phyloP scores from a whole-genome alignment of 2,888 invertebrate species.

The Noctua comes region DNA sequence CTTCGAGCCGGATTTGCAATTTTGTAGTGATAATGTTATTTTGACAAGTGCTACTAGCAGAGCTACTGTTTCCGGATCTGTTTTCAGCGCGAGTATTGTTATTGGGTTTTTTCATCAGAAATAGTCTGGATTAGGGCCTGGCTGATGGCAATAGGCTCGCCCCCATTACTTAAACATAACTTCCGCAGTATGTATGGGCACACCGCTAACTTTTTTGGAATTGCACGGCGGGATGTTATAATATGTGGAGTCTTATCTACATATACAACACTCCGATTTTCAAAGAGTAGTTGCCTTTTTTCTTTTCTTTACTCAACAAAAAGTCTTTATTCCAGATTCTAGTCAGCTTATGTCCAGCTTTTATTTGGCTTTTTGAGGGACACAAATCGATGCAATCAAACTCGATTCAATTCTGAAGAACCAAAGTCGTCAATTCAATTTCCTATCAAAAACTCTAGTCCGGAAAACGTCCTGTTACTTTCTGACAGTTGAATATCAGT shows the following conservation, averaged over 20 bases:
- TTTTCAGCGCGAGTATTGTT: not conserved
- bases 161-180: not conserved
- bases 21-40: not conserved
- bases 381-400: slow-evolving; percentile 15
- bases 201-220: not conserved
- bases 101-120: not conserved
- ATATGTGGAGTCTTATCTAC: not conserved
- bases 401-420: slow-evolving; percentile 3
- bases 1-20: slow-evolving; percentile 12
- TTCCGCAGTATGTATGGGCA: not conserved
- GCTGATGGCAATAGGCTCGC: not conserved
- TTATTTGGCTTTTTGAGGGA: not conserved
- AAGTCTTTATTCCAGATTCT: not conserved
- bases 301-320: not conserved
- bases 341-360: too few species aligned
- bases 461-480: not conserved
- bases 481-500: not conserved
- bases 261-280: not conserved
- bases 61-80: not conserved
- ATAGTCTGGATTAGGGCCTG: not conserved
- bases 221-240: not conserved
- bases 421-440: slow-evolving; percentile 7
- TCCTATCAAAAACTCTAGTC: not conserved
- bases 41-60: not conserved
- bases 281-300: not conserved